Conservation (phyloP, 2,797 vertebrate species). For the Natrix natrix region DNA sequence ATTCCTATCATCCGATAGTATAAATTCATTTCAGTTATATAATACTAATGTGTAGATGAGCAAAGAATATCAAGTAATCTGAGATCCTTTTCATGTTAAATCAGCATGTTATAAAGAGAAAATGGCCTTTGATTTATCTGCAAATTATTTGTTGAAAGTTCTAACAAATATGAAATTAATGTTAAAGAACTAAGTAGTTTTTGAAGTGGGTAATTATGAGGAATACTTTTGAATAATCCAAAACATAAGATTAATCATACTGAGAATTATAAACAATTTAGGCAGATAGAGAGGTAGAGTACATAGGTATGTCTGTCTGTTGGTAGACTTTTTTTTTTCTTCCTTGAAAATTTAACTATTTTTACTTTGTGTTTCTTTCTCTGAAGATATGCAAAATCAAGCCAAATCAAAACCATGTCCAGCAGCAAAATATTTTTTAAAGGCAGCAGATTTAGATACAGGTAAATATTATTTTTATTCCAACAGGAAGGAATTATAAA, state of each 20-base stretch:
- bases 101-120: background rate
- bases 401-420: conserved; percentile 96
- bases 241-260: background rate
- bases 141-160: background rate
- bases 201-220: background rate
- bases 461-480: conserved; percentile 72
- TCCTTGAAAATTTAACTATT: background rate
- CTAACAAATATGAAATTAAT: background rate
- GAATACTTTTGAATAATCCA: background rate
- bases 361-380: conserved; percentile 32
- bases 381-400: conserved; percentile 93
- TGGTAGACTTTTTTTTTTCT: background rate
- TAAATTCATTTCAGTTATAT: background rate
- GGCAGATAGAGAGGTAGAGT: background rate
- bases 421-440: conserved; percentile 99
- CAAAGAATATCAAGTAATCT: background rate
- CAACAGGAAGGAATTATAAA: background rate
- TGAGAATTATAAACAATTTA: background rate
- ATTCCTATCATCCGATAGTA: background rate
- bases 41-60: background rate
- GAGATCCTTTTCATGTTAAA: background rate
- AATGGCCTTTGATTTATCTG: background rate
- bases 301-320: background rate
- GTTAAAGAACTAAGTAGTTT: background rate
- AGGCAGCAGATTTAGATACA: conserved; percentile 96